phyloP scores from a whole-genome alignment of 2,797 vertebrate species.

The Semotilus atromaculatus region DNA sequence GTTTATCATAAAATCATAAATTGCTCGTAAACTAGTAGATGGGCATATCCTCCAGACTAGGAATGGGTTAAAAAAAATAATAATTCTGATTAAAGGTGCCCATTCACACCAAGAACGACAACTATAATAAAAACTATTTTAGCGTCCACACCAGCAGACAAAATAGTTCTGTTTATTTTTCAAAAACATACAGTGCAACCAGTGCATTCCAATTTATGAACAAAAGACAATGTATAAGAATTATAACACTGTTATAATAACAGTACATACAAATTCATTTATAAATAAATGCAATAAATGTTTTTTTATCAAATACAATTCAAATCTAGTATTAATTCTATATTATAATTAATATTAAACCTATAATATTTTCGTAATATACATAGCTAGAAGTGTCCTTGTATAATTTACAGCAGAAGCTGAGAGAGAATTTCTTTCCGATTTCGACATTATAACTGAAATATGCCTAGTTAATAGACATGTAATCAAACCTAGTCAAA shows the following conservation, averaged over 20 bases:
- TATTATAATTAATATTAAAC: slow-evolving; percentile 1
- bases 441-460: background rate
- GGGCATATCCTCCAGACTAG: background rate
- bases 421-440: background rate
- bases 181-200: background rate
- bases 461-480: background rate
- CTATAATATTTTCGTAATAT: background rate
- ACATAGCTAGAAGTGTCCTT: background rate
- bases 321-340: background rate
- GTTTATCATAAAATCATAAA: background rate
- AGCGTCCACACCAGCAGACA: background rate
- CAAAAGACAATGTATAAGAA: background rate
- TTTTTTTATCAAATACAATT: background rate
- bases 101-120: background rate
- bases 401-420: background rate
- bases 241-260: background rate
- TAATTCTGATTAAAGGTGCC: background rate
- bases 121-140: background rate
- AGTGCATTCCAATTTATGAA: background rate
- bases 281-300: background rate
- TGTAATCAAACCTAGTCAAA: background rate
- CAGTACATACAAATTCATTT: accelerated
- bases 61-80: background rate
- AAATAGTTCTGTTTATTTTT: background rate
- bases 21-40: background rate